These are phyloP conservation scores for Disparrhopalites patrizii DNA, from an alignment of 2,888 invertebrate species.

Conservation along the genomic window DNA sequence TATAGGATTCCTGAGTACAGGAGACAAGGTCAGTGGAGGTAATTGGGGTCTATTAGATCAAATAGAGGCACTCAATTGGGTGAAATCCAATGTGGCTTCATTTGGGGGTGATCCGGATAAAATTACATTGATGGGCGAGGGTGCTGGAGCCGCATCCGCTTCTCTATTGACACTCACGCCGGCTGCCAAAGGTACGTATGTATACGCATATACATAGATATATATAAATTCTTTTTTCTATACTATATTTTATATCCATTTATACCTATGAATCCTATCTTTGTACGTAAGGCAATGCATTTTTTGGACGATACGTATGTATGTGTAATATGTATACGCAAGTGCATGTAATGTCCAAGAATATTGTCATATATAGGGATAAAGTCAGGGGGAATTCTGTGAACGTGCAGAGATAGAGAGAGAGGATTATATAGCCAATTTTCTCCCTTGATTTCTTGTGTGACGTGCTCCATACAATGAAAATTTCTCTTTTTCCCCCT, in stretches of 20 bases:
- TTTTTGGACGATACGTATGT: no score
- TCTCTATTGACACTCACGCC: conserved; percentile 47
- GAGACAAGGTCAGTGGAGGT: conserved; percentile 41
- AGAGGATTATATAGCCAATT: background rate
- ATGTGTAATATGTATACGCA: background rate
- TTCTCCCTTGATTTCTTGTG: no score
- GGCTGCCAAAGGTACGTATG: conserved; percentile 47
- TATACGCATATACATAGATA: no score
- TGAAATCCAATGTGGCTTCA: conserved; percentile 44
- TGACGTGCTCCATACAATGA: no score
- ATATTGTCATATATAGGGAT: no score
- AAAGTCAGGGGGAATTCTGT: background rate
- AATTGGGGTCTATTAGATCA: conserved; percentile 49
- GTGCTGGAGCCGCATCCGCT: conserved; percentile 46
- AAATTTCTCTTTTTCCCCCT: no score
- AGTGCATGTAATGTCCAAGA: background rate
- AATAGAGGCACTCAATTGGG: conserved; percentile 46
- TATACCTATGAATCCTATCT: no score
- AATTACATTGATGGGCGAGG: conserved; percentile 44
- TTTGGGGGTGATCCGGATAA: conserved; percentile 47
- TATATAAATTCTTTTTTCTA: background rate
- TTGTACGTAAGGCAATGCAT: no score
- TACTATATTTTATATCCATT: background rate
- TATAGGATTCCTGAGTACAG: conserved; percentile 48
- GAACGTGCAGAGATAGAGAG: background rate